Percentiles rank a stretch among this genome's conserved stretches.
Evolutionary conservation across 2,888 invertebrate species (phyloP).

Genomic region (Autographa pulchrina): DNA sequence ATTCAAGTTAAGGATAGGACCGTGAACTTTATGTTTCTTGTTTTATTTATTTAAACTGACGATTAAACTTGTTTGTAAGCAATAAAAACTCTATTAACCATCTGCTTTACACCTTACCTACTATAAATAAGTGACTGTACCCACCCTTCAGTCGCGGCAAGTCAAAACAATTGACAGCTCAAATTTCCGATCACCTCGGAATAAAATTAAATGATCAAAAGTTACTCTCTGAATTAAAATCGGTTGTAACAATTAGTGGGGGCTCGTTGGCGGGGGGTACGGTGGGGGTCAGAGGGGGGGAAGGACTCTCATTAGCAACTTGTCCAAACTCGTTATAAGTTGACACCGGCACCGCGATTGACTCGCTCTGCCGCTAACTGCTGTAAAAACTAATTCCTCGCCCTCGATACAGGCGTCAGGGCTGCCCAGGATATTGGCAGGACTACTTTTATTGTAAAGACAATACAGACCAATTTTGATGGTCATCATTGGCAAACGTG

Average conservation of each 20-base stretch:
- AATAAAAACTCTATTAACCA: too few relatives aligned
- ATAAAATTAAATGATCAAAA: conserved; percentile 57
- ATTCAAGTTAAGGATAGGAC: too few relatives aligned
- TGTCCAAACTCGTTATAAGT: conserved; percentile 87
- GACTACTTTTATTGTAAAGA: too few relatives aligned
- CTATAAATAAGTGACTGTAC: background rate
- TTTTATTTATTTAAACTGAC: too few relatives aligned
- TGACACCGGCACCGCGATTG: conserved; percentile 68
- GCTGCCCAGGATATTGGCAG: conserved; percentile 21
- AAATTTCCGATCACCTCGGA: conserved; percentile 46
- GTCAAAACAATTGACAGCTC: conserved; percentile 34
- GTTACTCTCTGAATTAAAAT: conserved; percentile 48
- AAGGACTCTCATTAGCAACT: conserved; percentile 83
- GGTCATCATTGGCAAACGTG: too few relatives aligned
- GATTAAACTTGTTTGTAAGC: too few relatives aligned
- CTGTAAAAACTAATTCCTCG: conserved; percentile 70
- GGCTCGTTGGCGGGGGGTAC: conserved; percentile 43
- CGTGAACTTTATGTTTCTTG: too few relatives aligned
- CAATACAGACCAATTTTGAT: too few relatives aligned
- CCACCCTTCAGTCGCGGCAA: conserved; percentile 16
- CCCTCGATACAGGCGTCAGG: conserved; percentile 31
- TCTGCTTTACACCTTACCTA: background rate
- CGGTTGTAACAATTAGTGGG: conserved; percentile 58
- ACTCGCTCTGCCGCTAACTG: conserved; percentile 67
- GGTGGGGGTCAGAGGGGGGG: conserved; percentile 25